Evolutionary conservation across 2,113 vertebrate genomes (phyloP), one percentile per base, ranked within the genome.

Genomic region (Thalassarche chlororhynchos): DNA sequence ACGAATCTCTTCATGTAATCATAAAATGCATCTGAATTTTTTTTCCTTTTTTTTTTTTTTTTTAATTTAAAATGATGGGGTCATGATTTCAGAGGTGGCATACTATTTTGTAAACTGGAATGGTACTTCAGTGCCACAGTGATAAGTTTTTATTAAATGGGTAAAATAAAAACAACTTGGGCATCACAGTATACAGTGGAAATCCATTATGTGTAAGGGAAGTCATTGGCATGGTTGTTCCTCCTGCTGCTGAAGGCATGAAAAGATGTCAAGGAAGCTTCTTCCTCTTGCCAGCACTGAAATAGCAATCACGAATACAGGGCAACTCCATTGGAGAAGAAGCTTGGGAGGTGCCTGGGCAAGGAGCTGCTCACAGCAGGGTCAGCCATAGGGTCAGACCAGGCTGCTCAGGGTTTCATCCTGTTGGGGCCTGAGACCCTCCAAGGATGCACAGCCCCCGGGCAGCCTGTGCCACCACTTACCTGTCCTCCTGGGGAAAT

Each of bases 401-500:
- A 58, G 21, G 12, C 8, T 55, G 19, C 28, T 36, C 23, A 28
- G 38, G 44, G 19, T 52, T 83, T 71, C 2, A 1, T 71, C 15
- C 15, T 58, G 3, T 12, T 0, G 1, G 17, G 8, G 5, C 10
- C 25, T 32, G 49, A 70, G 34, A 58, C 14, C 12, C 10, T 6
- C 6, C 5, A 5, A 58, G 29, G 31, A 65, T 74, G 13, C 25
- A 34, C 6, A 16, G n/a, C 42, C n/a, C 18, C 17, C 4, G 1
- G 15, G 21, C 40, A 66, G 34, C 13, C 20, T 55, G 31, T 76
- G 29, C 38, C 38, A 54, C 24, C 11, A 25, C 14, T 36, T 58
- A 9, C 0, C 0, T 64, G 62, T 38, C 10, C 31, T 86, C 28
- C 16, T 11, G 18, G 28, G 21, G 8, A 64, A 40, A 46, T 7